Conservation (phyloP, 2,113 vertebrate species). For the Otus sunia region DNA sequence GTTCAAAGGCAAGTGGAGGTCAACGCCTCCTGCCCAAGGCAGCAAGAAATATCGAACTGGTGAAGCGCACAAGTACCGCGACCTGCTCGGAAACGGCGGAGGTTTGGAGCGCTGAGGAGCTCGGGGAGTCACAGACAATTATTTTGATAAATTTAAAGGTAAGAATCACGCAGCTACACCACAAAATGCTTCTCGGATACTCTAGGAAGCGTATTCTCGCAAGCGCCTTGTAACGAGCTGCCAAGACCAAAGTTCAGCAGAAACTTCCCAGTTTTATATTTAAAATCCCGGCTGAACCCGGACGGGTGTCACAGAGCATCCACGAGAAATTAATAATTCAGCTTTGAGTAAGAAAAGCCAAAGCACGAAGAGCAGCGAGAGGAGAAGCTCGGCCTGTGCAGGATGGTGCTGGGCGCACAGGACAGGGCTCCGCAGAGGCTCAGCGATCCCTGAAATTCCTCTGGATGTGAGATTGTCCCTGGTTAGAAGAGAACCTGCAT, state of each 20-base stretch:
- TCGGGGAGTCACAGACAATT: no score
- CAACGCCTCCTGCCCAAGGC: rapidly evolving
- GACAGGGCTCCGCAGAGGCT: neutral
- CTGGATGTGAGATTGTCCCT: neutral
- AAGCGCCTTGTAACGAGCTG: neutral
- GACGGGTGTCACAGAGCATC: neutral
- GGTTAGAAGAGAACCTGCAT: neutral
- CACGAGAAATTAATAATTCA: neutral
- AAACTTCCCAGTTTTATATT: neutral
- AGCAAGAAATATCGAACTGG: neutral
- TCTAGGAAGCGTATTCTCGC: rapidly evolving
- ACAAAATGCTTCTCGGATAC: neutral
- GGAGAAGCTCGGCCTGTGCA: neutral
- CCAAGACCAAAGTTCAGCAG: neutral
- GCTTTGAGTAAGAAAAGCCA: neutral
- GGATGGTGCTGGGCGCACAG: rapidly evolving
- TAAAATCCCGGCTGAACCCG: neutral
- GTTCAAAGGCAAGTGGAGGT: neutral
- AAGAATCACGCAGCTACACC: no score
- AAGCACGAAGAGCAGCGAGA: rapidly evolving
- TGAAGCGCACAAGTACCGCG: neutral
- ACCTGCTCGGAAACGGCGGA: rapidly evolving
- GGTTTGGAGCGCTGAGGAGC: neutral
- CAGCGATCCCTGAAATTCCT: neutral
- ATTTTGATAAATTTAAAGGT: neutral